Conservation (phyloP, 2,113 vertebrate genomes). For the Aegithalos caudatus region DNA sequence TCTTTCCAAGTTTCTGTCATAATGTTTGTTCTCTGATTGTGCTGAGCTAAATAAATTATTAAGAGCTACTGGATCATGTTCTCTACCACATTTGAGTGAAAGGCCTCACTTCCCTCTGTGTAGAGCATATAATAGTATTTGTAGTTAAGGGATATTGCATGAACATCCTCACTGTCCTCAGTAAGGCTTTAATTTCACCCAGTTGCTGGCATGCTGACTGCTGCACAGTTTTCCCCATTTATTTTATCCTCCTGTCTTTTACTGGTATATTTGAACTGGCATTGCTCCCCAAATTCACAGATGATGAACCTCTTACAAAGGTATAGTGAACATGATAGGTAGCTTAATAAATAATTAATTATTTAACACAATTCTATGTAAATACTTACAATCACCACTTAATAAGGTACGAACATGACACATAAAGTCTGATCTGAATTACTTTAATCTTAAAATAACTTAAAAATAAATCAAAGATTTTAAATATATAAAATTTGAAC, state of each 20-base stretch:
- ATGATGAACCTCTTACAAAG: background rate
- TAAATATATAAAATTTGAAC: background rate
- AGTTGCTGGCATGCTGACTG: background rate
- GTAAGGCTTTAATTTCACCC: background rate
- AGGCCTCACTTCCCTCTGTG: background rate
- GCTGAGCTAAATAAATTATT: constrained; percentile 1
- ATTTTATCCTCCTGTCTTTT: background rate
- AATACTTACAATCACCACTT: background rate
- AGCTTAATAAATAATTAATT: background rate
- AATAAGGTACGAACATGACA: background rate
- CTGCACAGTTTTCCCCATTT: background rate
- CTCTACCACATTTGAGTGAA: background rate
- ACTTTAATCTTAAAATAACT: background rate
- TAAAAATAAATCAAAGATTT: background rate
- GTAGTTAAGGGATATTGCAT: background rate
- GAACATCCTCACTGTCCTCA: background rate
- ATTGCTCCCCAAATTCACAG: background rate
- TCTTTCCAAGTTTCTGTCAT: background rate
- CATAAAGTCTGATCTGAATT: background rate
- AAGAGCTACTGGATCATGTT: background rate
- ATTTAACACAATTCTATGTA: background rate
- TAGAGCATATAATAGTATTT: background rate
- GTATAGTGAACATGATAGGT: background rate
- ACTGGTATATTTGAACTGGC: background rate
- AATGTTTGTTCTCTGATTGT: background rate